Evolutionary conservation across 2,113 vertebrate species (phyloP), one percentile per base, ranked within the genome.

Genomic region (Melanotaenia duboulayi): DNA sequence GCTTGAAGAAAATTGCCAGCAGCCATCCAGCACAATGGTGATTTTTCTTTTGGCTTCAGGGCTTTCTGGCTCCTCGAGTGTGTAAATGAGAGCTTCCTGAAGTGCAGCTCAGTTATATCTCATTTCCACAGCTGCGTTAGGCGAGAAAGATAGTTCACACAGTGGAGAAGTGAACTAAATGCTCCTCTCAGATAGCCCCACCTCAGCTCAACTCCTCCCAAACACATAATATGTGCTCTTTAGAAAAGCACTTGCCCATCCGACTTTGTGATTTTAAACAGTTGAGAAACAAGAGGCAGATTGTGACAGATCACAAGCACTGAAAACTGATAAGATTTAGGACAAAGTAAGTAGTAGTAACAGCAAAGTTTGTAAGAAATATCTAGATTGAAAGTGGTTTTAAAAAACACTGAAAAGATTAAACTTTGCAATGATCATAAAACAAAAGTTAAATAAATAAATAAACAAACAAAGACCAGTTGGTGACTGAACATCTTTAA

Each of bases 151-250:
- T 76, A 71, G 73, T 72, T 63, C 81, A 49, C 78, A 82, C 62
- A 49, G 87, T 55, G 80, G 71, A 83, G 81, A 90, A 85, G 81
- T 92, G 91, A 94, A 83, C 82, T 91, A 84, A 94, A 89, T 81
- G 82, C 74, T 84, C 83, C 83, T 76, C 70, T 84, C 83, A 50
- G 76, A 32, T 39, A 59, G 81, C 84, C 86, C 82, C 80, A 85
- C 81, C 81, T 81, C 81, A 75, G 63, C 69, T 65, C 62, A 85
- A 85, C 92, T 85, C 92, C 89, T 90, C 89, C 92, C 84, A 32
- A 11, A 73, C 50, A 66, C 75, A 71, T 9, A 42, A 70, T 65
- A 25, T n/a, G 23, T 60, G 74, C 74, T 46, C 64, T 56, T 13
- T 6, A 49, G 61, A 65, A 59, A 46, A 55, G 79, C 60, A 51